phyloP scores from a whole-genome alignment of 92 coral and sea anemone genomes.

The Palythoa grandis region DNA sequence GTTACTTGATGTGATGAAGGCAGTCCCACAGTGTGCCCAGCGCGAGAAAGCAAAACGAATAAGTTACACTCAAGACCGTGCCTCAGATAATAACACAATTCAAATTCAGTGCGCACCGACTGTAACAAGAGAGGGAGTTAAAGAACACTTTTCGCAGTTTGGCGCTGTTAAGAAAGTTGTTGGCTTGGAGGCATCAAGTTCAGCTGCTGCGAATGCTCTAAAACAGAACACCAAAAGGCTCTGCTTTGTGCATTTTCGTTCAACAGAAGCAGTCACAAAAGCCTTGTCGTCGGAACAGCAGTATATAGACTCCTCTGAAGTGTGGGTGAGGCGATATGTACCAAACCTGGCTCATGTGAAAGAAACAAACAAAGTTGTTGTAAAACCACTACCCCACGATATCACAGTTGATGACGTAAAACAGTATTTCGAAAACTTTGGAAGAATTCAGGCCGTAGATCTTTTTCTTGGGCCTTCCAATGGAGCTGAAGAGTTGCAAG shows the following conservation, averaged over 20 bases:
- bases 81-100: background rate
- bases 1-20: slow-evolving; percentile 34
- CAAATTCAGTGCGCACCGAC: slow-evolving; percentile 52
- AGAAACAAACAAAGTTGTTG: slow-evolving; percentile 7
- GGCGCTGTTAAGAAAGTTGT: slow-evolving; percentile 46
- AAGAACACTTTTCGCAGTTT: slow-evolving; percentile 72
- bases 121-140: slow-evolving; percentile 64
- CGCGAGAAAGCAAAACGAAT: slow-evolving; percentile 62
- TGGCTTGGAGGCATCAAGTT: slow-evolving; percentile 1
- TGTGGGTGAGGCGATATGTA: slow-evolving; percentile 10
- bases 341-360: slow-evolving; percentile 39
- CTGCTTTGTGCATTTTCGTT: slow-evolving; percentile 27
- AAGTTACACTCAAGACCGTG: slow-evolving; percentile 6
- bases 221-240: background rate
- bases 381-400: slow-evolving; percentile 21
- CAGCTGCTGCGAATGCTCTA: background rate
- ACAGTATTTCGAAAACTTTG: slow-evolving; percentile 27
- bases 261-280: slow-evolving; percentile 9
- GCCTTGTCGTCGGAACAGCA: background rate
- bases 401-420: slow-evolving; percentile 21
- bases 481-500: background rate
- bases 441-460: slow-evolving; percentile 24
- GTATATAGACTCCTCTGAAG: slow-evolving; percentile 1
- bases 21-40: slow-evolving; percentile 21
- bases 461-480: slow-evolving; percentile 1